These are phyloP conservation scores for Drosophila saltans DNA, from an alignment of 1,140 invertebrate species.

Conservation along the genomic window DNA sequence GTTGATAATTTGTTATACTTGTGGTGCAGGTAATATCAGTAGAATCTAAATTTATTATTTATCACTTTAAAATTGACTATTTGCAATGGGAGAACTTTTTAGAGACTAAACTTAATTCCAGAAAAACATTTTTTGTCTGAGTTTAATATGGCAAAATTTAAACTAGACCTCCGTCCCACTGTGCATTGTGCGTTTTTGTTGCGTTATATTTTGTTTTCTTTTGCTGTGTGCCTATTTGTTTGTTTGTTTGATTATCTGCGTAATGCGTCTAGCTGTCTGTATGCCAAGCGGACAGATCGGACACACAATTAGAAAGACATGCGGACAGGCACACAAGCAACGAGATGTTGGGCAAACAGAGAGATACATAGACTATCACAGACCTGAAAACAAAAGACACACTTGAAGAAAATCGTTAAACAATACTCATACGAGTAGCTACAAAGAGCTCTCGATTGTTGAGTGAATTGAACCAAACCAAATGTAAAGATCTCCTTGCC, in stretches of 20 bases:
- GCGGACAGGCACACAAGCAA: constrained; percentile 6
- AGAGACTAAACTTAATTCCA: no score
- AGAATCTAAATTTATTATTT: no score
- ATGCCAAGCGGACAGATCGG: constrained; percentile 30
- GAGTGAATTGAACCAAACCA: no score
- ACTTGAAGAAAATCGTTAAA: background rate
- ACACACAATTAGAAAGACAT: constrained; percentile 16
- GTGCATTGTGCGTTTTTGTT: constrained; percentile 19
- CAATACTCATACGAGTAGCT: no score
- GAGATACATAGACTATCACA: background rate
- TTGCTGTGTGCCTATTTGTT: constrained; percentile 11
- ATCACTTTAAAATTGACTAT: no score
- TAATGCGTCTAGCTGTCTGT: constrained; percentile 47
- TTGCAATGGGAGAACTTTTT: no score
- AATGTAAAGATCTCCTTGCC: no score
- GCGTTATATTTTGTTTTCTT: constrained; percentile 14
- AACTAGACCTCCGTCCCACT: background rate
- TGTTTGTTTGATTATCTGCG: constrained; percentile 51
- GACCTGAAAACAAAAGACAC: constrained; percentile 5
- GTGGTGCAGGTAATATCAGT: no score
- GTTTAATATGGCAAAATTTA: no score
- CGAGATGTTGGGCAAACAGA: constrained; percentile 4
- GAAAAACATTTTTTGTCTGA: no score
- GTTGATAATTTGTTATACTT: no score
- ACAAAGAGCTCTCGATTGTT: no score